phyloP scores from a whole-genome alignment of 23 tunicate genomes.

The Trididemnum miniatum region DNA sequence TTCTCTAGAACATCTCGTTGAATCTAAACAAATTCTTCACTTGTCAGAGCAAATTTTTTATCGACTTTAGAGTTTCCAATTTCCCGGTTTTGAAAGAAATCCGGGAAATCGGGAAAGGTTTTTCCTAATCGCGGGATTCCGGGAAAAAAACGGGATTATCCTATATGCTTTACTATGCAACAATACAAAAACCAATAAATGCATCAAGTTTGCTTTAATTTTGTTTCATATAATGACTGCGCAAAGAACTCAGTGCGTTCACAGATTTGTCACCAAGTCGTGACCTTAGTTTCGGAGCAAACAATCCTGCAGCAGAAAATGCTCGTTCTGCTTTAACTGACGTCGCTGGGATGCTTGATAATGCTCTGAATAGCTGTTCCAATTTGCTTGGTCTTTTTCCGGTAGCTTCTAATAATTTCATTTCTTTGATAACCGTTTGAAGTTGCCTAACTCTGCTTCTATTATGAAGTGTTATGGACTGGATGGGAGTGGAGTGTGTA shows the following conservation, averaged over 20 bases:
- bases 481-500: conserved; percentile 1
- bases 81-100: conserved; percentile 28
- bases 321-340: conserved; percentile 40
- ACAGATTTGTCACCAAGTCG: conserved; percentile 21
- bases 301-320: conserved; percentile 39
- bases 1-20: too few relatives aligned
- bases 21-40: too few relatives aligned
- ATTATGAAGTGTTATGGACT: conserved; percentile 5
- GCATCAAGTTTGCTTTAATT: conserved; percentile 19
- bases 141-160: conserved; percentile 3
- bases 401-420: conserved; percentile 30
- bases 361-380: conserved; percentile 30
- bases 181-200: not conserved
- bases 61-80: conserved; percentile 21
- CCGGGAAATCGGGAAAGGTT: conserved; percentile 1
- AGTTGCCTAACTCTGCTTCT: conserved; percentile 18
- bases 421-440: conserved; percentile 26
- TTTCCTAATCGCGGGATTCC: conserved; percentile 20
- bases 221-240: conserved; percentile 36
- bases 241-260: conserved; percentile 26
- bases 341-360: conserved; percentile 25
- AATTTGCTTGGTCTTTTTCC: conserved; percentile 44
- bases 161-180: not conserved
- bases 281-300: conserved; percentile 24
- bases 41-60: too few relatives aligned